Conservation (phyloP, 1,140 invertebrate genomes). For the Homalodisca vitripennis region DNA sequence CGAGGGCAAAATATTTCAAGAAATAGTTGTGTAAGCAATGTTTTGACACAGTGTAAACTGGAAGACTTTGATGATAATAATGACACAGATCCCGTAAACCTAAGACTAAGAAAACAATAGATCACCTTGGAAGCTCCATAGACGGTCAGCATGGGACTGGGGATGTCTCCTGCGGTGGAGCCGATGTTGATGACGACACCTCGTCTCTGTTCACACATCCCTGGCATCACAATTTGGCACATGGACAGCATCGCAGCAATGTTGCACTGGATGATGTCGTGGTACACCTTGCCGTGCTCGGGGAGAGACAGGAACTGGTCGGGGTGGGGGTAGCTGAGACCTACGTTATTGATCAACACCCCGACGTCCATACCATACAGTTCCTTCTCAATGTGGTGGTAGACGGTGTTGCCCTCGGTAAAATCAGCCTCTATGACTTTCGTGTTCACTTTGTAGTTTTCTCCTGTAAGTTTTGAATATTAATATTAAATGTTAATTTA, state of each 20-base stretch:
- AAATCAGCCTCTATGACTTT: slow-evolving; percentile 86
- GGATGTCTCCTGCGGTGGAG: slow-evolving; percentile 76
- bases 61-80: no score
- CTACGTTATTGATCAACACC: slow-evolving; percentile 94
- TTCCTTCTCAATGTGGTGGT: slow-evolving; percentile 70
- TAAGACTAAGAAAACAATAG: background rate
- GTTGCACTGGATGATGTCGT: slow-evolving; percentile 58
- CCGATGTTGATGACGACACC: slow-evolving; percentile 93
- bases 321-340: slow-evolving; percentile 85
- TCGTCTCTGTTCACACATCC: slow-evolving; percentile 79
- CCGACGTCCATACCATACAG: slow-evolving; percentile 83
- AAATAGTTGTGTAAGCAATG: no score
- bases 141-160: slow-evolving; percentile 79
- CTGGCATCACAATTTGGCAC: slow-evolving; percentile 76
- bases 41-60: no score
- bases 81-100: no score
- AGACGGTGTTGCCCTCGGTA: slow-evolving; percentile 67
- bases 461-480: no score
- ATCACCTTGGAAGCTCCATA: slow-evolving; percentile 87
- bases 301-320: slow-evolving; percentile 75
- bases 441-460: slow-evolving; percentile 73
- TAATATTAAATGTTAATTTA: no score
- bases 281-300: slow-evolving; percentile 49
- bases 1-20: no score
- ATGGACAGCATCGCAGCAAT: slow-evolving; percentile 60